Conservation (phyloP, 2,113 vertebrate species). For the Arvicanthis niloticus region DNA sequence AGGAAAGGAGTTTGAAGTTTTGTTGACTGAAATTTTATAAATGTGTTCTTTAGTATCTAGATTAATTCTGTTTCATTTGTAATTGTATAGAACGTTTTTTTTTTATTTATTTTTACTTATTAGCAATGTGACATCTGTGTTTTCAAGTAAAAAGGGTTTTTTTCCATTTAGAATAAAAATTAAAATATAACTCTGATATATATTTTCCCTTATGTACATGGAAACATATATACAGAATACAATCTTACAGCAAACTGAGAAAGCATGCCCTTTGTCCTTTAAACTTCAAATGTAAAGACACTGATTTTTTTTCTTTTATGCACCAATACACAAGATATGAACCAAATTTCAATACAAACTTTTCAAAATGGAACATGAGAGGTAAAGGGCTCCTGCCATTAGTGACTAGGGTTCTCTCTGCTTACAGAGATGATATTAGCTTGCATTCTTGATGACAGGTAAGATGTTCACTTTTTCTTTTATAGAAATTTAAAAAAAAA, state of each 20-base stretch:
- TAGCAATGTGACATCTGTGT: conserved; percentile 87
- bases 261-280: conserved; percentile 85
- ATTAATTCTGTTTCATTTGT: conserved; percentile 44
- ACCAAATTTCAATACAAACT: conserved; percentile 80
- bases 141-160: conserved; percentile 90
- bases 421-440: conserved; percentile 62
- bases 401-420: background rate
- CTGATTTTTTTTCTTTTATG: conserved; percentile 73
- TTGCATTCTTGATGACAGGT: background rate
- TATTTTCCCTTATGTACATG: conserved; percentile 91
- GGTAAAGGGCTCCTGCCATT: conserved; percentile 61
- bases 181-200: conserved; percentile 94
- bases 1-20: background rate
- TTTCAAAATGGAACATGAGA: conserved; percentile 78
- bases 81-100: too few relatives aligned
- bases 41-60: background rate
- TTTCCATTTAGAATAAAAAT: conserved; percentile 90
- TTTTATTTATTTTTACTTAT: conserved; percentile 87
- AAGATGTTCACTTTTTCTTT: conserved; percentile 30
- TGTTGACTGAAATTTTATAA: conserved; percentile 45
- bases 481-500: conserved; percentile 25
- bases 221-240: conserved; percentile 90
- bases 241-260: conserved; percentile 88
- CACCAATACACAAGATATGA: conserved; percentile 79
- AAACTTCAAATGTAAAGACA: conserved; percentile 83